phyloP scores from a whole-genome alignment of 2,113 vertebrate species.

The Pionites leucogaster region DNA sequence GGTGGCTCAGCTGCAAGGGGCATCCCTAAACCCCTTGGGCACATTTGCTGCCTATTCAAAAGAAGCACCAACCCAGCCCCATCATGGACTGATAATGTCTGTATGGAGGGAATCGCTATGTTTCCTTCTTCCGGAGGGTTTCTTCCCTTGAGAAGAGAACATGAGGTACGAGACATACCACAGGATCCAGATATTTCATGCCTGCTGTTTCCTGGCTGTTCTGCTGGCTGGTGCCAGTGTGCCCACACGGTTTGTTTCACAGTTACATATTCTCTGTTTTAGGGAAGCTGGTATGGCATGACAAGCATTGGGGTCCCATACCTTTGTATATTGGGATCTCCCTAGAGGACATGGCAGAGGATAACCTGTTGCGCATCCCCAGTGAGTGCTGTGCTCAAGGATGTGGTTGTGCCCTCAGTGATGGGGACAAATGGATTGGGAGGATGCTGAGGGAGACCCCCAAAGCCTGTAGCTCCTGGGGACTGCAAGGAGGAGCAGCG shows the following conservation, averaged over 20 bases:
- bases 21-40: neutral
- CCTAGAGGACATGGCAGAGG: neutral
- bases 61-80: neutral
- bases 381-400: neutral
- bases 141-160: neutral
- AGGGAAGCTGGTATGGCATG: neutral
- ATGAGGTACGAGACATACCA: neutral
- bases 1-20: neutral
- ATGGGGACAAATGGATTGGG: neutral
- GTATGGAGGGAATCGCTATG: neutral
- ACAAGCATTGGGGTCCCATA: neutral
- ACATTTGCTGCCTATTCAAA: neutral
- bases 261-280: neutral
- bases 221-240: neutral
- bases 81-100: neutral
- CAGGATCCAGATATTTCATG: neutral
- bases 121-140: neutral
- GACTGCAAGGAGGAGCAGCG: neutral
- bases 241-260: neutral
- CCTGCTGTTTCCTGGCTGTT: neutral
- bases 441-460: neutral
- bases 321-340: neutral
- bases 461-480: neutral
- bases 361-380: neutral
- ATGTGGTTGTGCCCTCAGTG: neutral